A percentile compares a stretch with the other conserved stretches of the same genome.
Conservation (phyloP, 2,113 vertebrate species). For the Parus major region DNA sequence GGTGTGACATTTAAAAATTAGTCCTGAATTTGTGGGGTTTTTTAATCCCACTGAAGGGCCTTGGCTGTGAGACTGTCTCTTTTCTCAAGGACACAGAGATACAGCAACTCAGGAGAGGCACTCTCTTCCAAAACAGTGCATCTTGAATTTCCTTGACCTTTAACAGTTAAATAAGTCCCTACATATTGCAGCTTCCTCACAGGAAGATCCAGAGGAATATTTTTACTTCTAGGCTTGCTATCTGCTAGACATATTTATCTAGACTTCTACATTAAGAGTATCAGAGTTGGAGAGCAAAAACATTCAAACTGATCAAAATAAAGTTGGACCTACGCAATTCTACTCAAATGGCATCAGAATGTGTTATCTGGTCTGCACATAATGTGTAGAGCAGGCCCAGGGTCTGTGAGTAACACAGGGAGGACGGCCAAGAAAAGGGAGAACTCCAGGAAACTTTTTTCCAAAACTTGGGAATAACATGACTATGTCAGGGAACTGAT, state of each 20-base stretch:
- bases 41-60: neutral
- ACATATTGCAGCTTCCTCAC: neutral
- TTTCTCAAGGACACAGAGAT: neutral
- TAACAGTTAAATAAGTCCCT: neutral
- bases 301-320: neutral
- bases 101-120: neutral
- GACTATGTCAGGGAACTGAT: neutral
- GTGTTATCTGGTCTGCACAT: neutral
- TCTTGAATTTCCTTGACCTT: neutral
- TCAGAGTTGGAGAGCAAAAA: neutral
- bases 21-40: neutral
- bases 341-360: neutral
- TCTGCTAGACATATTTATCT: neutral
- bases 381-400: neutral
- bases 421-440: neutral
- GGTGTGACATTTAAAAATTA: neutral
- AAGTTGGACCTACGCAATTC: neutral
- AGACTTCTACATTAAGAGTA: neutral
- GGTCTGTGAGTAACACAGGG: neutral
- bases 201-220: neutral
- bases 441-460: neutral
- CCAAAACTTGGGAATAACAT: neutral
- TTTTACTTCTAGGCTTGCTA: neutral
- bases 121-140: neutral
- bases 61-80: neutral